These are phyloP conservation scores for Venustaconcha ellipsiformis DNA, from an alignment of 1,140 invertebrate species.

Conservation along the genomic window DNA sequence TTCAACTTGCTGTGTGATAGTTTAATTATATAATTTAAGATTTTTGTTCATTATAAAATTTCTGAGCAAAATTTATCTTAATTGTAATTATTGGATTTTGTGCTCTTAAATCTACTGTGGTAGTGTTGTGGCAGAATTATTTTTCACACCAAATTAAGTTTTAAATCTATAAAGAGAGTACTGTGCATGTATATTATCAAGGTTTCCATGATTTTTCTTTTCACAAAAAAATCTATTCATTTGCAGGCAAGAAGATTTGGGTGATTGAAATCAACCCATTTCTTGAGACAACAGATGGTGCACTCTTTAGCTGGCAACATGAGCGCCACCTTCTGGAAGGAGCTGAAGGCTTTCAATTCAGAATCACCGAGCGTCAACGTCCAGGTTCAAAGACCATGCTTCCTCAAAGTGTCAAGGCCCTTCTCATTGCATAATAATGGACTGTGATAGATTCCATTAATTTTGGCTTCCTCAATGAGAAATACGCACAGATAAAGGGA, in stretches of 20 bases:
- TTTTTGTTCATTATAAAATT: no score
- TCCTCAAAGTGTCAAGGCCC: constrained; percentile 45
- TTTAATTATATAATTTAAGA: no score
- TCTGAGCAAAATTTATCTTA: no score
- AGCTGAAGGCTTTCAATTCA: constrained; percentile 42
- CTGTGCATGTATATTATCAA: no score
- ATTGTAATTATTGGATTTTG: neutral
- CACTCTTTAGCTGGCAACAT: constrained; percentile 60
- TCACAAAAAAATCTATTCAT: neutral
- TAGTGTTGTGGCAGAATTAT: no score
- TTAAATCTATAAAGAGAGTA: no score
- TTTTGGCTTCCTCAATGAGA: no score
- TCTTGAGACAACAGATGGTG: constrained; percentile 57
- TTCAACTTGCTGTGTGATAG: no score
- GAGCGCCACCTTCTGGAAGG: constrained; percentile 53
- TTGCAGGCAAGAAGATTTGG: constrained; percentile 48
- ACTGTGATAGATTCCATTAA: no score
- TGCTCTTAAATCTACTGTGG: neutral
- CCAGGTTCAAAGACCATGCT: constrained; percentile 54
- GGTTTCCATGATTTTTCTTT: no score
- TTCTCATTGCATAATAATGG: constrained; percentile 13
- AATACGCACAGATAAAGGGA: no score
- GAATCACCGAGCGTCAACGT: constrained; percentile 43
- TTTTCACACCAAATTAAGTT: no score
- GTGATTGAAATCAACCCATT: constrained; percentile 63